A percentile compares a stretch with the other conserved stretches of the same genome.
These are phyloP conservation scores for Acromyrmex heyeri DNA, from an alignment of 1,140 invertebrate genomes.

Conservation along the genomic window DNA sequence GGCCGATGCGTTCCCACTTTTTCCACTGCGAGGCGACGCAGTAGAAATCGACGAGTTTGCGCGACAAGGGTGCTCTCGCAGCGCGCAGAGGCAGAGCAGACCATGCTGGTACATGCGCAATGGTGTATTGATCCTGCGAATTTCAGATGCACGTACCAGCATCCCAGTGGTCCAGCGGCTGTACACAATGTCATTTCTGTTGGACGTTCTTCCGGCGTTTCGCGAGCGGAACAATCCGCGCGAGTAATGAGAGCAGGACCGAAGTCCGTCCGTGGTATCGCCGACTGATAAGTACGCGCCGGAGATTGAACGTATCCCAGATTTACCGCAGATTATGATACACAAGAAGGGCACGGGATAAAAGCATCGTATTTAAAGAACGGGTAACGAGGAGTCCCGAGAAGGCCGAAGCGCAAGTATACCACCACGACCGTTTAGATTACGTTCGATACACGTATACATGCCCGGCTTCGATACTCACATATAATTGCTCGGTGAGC, in stretches of 20 bases:
- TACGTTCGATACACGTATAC: conserved; percentile 18
- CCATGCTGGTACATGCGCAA: conserved; percentile 81
- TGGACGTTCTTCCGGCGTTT: conserved; percentile 59
- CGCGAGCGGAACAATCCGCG: conserved; percentile 50
- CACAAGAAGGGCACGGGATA: conserved; percentile 11
- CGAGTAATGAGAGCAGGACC: conserved; percentile 58
- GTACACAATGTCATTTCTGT: conserved; percentile 79
- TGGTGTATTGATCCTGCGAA: conserved; percentile 82
- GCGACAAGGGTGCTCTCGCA: conserved; percentile 26
- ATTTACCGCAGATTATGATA: conserved; percentile 59
- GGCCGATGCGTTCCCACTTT: conserved; percentile 52
- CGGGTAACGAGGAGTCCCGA: conserved; percentile 17
- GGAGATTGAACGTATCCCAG: background rate
- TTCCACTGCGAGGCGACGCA: conserved; percentile 53
- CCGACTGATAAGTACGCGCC: conserved; percentile 9
- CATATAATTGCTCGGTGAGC: background rate
- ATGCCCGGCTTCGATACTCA: background rate
- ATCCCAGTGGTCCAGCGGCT: conserved; percentile 83
- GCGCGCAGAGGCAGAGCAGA: conserved; percentile 52
- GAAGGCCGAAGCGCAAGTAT: conserved; percentile 55
- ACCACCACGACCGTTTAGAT: conserved; percentile 19
- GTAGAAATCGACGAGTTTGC: conserved; percentile 66
- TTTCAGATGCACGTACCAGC: conserved; percentile 74
- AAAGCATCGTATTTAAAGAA: background rate
- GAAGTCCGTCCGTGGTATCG: background rate